Evolutionary conservation across 2,797 vertebrate species (phyloP), one percentile per base, ranked within the genome.

Genomic region (Threskiornis aethiopicus): DNA sequence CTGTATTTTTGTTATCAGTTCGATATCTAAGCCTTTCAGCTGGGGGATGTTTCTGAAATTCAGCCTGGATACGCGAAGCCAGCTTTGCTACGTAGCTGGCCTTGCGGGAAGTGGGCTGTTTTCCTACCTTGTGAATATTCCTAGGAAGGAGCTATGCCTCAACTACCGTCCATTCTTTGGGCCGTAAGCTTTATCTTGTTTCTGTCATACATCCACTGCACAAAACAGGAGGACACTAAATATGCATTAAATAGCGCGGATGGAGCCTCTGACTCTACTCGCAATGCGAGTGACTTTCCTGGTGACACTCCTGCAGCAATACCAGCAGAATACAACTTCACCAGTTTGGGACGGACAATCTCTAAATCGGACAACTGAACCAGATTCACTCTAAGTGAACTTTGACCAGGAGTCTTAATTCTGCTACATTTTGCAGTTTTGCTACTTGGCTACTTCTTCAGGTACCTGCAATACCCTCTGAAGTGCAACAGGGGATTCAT

Each of bases 1-100:
- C 72, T 46, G 33, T 4, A 42, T 14, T 24, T 37, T 22, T 5
- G 14, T 6, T 8, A 37, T 2, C 29, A 22, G 17, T 41, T 47
- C 4, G 4, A 4, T 9, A 61, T 3, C 49, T 10, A 24, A 37
- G 17, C 3, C 35, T 6, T 39, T 24, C 11, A 26, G 73, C 0
- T 49, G 41, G 20, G 62, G 69, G 33, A 59, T 6, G 29, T 31
- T 85, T 75, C 57, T 37, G 11, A 77, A 29, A 31, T 16, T 44
- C 75, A 62, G 31, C 3, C 46, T 64, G 57, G 22, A 37, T 16
- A 8, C 2, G 13, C 59, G 88, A 46, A 62, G 65, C 28, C 67
- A 80, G 24, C 20, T 55, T 25, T 47, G 55, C 33, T 12, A 13
- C 2, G 3, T 3, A 41, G 65, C 0, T 54, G 52, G 10, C 35